phyloP scores from a whole-genome alignment of 2,113 vertebrate species.

The Apodemus speciosus region DNA sequence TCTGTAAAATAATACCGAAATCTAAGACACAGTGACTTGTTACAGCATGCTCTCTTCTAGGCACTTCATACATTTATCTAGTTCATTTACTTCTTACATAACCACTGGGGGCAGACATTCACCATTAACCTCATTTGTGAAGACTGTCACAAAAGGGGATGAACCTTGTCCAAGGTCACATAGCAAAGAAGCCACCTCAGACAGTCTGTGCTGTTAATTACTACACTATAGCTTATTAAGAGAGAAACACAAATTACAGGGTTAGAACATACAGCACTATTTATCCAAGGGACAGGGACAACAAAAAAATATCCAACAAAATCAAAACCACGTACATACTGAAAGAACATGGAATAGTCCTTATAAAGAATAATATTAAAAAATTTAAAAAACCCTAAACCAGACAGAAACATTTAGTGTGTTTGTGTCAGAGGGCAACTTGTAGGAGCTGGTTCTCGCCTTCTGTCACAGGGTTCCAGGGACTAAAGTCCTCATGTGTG shows the following conservation, averaged over 20 bases:
- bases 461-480: not conserved
- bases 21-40: not conserved
- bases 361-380: not conserved
- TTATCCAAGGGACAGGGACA: not conserved
- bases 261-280: not conserved
- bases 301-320: not conserved
- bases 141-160: not conserved
- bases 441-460: not conserved
- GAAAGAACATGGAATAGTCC: not conserved
- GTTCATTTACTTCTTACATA: not conserved
- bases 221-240: not conserved
- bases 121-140: not conserved
- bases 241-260: not conserved
- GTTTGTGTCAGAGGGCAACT: not conserved
- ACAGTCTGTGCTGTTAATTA: not conserved
- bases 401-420: not conserved
- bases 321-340: not conserved
- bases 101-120: not conserved
- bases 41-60: not conserved
- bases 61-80: not conserved
- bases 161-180: not conserved
- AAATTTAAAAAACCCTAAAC: not conserved
- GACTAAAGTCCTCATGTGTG: not conserved
- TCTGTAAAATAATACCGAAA: not conserved
- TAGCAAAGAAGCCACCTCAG: not conserved